A percentile compares a stretch with the other conserved stretches of the same genome.
Evolutionary conservation across 1,140 invertebrate genomes (phyloP).

Genomic region (Drosophila takahashii): DNA sequence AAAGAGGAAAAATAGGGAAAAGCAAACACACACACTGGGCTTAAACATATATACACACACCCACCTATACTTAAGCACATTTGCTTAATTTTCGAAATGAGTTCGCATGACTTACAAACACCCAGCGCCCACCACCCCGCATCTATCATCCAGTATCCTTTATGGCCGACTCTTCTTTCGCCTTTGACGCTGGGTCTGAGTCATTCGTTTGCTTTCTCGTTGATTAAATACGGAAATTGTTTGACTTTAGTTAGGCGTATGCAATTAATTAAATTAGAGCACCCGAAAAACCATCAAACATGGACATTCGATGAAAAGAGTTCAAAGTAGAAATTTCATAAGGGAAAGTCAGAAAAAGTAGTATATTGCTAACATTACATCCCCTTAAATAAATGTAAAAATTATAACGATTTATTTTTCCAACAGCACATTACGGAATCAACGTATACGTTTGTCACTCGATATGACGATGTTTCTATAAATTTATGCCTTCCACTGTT

Average conservation of each 20-base stretch:
- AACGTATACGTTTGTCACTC: not conserved
- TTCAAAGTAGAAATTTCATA: constrained; percentile 9
- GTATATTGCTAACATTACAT: not conserved
- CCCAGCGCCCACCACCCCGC: constrained; percentile 14
- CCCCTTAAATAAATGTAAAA: not conserved
- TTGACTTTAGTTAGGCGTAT: constrained; percentile 72
- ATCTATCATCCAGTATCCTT: constrained; percentile 48
- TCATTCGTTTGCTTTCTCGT: constrained; percentile 70
- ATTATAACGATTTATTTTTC: too few species aligned
- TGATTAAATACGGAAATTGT: constrained; percentile 79
- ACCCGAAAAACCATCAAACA: constrained; percentile 45
- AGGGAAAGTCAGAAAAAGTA: not conserved
- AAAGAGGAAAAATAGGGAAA: constrained; percentile 18
- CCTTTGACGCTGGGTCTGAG: constrained; percentile 44
- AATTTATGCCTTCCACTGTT: not conserved
- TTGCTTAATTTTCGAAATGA: constrained; percentile 70
- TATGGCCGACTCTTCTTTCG: constrained; percentile 35
- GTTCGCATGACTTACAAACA: constrained; percentile 59
- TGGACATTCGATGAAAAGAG: constrained; percentile 32
- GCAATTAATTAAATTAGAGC: constrained; percentile 77
- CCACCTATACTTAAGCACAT: constrained; percentile 38
- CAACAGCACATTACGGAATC: not conserved
- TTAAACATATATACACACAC: constrained; percentile 14
- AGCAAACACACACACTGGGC: constrained; percentile 10
- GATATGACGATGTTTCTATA: not conserved